Conservation (phyloP, 2,113 vertebrate species). For the Zeus faber region DNA sequence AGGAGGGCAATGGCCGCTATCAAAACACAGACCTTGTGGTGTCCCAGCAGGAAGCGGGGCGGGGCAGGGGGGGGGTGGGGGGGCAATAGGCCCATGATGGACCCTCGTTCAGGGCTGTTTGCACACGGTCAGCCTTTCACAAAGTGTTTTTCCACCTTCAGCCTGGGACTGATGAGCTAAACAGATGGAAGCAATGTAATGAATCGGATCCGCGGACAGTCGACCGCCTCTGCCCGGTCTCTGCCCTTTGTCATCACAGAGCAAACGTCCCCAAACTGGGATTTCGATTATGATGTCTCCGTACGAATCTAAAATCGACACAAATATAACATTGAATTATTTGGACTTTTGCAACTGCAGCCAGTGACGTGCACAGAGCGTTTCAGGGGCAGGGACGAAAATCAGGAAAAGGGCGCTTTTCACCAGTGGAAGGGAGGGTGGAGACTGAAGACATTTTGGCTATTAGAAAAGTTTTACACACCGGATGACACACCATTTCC, state of each 20-base stretch:
- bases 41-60: conserved; percentile 50
- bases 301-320: too few species aligned
- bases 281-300: too few species aligned
- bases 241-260: conserved; percentile 1
- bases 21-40: conserved; percentile 72
- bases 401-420: too few species aligned
- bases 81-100: conserved; percentile 4
- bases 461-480: too few species aligned
- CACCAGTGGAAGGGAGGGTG: too few species aligned
- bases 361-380: neutral
- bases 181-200: conserved; percentile 55
- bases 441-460: too few species aligned
- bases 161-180: conserved; percentile 41
- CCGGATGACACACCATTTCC: too few species aligned
- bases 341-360: neutral
- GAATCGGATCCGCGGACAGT: conserved; percentile 5
- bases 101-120: conserved; percentile 25
- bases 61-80: conserved; percentile 15
- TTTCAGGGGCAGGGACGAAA: too few species aligned
- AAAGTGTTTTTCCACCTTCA: conserved; percentile 26
- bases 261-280: conserved; percentile 2
- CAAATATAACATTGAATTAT: too few species aligned
- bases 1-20: conserved; percentile 51
- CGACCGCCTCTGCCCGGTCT: conserved; percentile 18
- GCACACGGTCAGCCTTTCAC: conserved; percentile 35